Evolutionary conservation across 2,888 invertebrate species (phyloP).

Genomic region (Diloba caeruleocephala): DNA sequence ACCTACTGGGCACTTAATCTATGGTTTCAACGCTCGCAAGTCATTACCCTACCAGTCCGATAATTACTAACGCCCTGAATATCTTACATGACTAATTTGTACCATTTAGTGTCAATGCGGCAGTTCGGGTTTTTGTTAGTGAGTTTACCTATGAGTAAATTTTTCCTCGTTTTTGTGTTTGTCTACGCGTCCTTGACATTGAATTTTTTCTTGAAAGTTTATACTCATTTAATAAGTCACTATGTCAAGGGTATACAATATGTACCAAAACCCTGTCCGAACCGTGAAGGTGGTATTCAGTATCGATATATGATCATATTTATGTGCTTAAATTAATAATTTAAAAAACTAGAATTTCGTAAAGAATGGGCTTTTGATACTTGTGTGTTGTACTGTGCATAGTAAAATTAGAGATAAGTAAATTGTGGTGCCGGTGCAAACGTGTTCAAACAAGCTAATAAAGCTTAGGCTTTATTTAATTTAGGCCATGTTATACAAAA

Average conservation of each 20-base stretch:
- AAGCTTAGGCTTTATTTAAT: too few relatives aligned
- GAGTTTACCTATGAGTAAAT: neutral
- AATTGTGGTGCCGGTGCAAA: too few relatives aligned
- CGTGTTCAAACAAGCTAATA: too few relatives aligned
- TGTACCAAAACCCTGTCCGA: too few relatives aligned
- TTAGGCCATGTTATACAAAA: too few relatives aligned
- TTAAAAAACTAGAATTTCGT: too few relatives aligned
- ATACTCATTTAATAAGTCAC: slow-evolving; percentile 13
- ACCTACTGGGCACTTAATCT: slow-evolving; percentile 42
- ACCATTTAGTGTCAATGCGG: slow-evolving; percentile 23
- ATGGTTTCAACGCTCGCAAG: slow-evolving; percentile 28
- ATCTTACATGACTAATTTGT: slow-evolving; percentile 44
- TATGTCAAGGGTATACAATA: neutral
- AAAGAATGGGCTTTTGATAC: too few relatives aligned
- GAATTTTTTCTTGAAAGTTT: slow-evolving; percentile 19
- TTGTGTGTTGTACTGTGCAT: too few relatives aligned
- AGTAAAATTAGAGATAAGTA: too few relatives aligned
- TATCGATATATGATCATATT: too few relatives aligned
- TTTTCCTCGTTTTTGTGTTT: slow-evolving; percentile 22
- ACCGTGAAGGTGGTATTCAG: too few relatives aligned
- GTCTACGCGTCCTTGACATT: slow-evolving; percentile 26
- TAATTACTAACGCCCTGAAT: slow-evolving; percentile 62
- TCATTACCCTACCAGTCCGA: slow-evolving; percentile 42
- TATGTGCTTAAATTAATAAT: too few relatives aligned
- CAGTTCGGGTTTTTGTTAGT: slow-evolving; percentile 30